Conservation (phyloP, 2,797 vertebrate species). For the Phalanger gymnotis region DNA sequence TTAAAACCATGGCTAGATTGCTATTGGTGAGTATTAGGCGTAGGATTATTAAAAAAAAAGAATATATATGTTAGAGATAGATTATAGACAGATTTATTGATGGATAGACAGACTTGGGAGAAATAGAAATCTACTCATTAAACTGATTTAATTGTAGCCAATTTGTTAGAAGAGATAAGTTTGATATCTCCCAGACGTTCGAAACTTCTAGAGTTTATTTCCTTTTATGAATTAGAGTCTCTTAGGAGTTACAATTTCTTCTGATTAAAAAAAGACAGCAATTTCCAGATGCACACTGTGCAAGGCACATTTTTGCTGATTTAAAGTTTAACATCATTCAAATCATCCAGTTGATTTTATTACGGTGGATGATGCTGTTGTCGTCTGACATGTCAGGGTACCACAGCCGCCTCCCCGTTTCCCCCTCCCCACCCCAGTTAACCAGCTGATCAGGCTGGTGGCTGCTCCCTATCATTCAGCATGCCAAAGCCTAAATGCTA, state of each 20-base stretch:
- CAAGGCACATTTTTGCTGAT: background rate
- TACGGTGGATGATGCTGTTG: background rate
- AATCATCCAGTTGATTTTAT: conserved; percentile 50
- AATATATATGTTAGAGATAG: too few relatives aligned
- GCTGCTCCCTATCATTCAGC: conserved; percentile 1
- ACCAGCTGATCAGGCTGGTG: background rate
- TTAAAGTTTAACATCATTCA: conserved; percentile 60
- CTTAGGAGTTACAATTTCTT: conserved; percentile 63
- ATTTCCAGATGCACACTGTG: conserved; percentile 55
- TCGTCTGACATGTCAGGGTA: background rate
- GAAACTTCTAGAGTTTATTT: conserved; percentile 41
- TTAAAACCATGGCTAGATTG: background rate
- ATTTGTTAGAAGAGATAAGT: conserved; percentile 24
- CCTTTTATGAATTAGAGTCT: conserved; percentile 60
- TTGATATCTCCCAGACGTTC: background rate
- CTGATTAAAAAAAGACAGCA: conserved; percentile 69
- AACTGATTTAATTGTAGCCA: background rate
- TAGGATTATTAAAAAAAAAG: background rate
- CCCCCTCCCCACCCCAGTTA: background rate
- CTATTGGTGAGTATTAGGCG: background rate
- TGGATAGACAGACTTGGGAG: background rate
- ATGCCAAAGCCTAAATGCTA: background rate
- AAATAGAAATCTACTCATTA: background rate
- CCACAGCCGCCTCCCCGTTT: background rate
- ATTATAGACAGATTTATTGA: background rate